phyloP scores from a whole-genome alignment of 2,113 vertebrate species.

The Hemicordylus capensis region DNA sequence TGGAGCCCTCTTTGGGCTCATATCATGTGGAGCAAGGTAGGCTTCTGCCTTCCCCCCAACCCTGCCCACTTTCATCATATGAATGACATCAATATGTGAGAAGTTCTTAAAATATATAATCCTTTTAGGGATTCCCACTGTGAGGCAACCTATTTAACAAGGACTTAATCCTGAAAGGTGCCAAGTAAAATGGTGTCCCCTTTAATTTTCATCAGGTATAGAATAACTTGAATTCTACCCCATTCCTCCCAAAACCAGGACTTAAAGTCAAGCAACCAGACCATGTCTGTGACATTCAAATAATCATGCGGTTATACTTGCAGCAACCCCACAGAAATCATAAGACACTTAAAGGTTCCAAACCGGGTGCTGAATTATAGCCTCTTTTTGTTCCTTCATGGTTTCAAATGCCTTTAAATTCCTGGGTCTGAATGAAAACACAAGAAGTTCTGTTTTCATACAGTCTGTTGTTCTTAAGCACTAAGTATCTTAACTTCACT shows the following conservation, averaged over 20 bases:
- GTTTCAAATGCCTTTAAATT: not conserved
- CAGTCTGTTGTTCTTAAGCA: conserved; percentile 2
- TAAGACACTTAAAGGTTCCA: not conserved
- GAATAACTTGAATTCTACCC: not conserved
- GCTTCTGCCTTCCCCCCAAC: too few relatives aligned
- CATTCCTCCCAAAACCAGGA: not conserved
- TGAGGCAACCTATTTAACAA: not conserved
- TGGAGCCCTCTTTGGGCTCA: too few relatives aligned
- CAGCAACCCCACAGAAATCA: not conserved
- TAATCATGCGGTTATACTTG: not conserved
- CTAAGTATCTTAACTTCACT: not conserved
- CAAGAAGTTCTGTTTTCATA: not conserved
- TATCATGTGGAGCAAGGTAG: too few relatives aligned
- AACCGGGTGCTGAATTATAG: not conserved
- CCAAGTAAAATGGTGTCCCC: not conserved
- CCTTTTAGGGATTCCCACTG: not conserved
- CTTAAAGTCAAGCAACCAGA: not conserved
- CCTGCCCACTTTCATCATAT: too few relatives aligned
- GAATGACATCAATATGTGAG: too few relatives aligned
- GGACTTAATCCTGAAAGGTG: not conserved
- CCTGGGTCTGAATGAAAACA: not conserved
- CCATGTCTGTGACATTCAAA: not conserved
- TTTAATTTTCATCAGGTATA: not conserved
- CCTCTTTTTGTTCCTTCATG: not conserved
- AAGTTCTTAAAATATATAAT: too few relatives aligned